A percentile compares a stretch with the other conserved stretches of the same genome.
phyloP scores from a whole-genome alignment of 2,113 vertebrate genomes.

The Camelus bactrianus region DNA sequence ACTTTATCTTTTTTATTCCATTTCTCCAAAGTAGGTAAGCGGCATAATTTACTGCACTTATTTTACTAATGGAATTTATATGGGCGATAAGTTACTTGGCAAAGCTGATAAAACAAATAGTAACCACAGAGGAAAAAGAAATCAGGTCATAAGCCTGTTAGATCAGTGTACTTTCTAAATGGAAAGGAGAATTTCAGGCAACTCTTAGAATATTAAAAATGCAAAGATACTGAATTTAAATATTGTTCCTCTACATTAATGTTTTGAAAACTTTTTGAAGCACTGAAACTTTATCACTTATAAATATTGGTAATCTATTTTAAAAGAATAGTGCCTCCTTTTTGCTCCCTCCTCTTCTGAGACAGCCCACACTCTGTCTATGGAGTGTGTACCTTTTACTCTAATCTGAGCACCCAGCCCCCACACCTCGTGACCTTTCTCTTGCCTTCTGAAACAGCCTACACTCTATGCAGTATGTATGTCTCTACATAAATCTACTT shows the following conservation, averaged over 20 bases:
- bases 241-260: not conserved
- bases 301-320: not conserved
- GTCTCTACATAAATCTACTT: no score
- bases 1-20: slow-evolving; percentile 43
- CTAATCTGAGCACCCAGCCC: no score
- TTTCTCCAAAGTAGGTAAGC: not conserved
- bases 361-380: no score
- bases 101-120: slow-evolving; percentile 41
- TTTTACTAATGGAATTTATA: slow-evolving; percentile 63
- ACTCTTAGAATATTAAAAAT: slow-evolving; percentile 31
- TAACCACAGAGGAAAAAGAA: slow-evolving; percentile 20
- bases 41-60: slow-evolving; percentile 37
- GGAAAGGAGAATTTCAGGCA: slow-evolving; percentile 20
- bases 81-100: not conserved
- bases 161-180: not conserved
- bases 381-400: no score
- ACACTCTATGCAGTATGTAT: no score
- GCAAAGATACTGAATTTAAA: not conserved
- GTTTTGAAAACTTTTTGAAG: not conserved
- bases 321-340: not conserved
- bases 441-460: no score
- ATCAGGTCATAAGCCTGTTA: not conserved
- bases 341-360: no score
- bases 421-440: no score
- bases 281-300: not conserved